phyloP scores from a whole-genome alignment of 2,113 vertebrate genomes.

The Melanerpes formicivorus region DNA sequence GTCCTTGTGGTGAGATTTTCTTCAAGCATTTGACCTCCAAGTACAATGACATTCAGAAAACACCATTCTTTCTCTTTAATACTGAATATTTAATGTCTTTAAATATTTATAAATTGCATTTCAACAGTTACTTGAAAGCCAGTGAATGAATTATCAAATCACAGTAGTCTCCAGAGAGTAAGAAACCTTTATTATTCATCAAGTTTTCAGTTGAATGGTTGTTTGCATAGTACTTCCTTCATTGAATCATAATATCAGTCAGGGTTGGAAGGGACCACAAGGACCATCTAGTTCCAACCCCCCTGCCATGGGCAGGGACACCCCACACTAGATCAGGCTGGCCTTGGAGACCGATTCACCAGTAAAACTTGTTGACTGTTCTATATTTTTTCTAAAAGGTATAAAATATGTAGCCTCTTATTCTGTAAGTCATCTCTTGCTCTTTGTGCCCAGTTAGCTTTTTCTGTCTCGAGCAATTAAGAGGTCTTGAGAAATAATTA shows the following conservation, averaged over 20 bases:
- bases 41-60: background rate
- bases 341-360: background rate
- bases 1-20: background rate
- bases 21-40: background rate
- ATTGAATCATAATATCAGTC: no score
- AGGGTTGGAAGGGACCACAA: no score
- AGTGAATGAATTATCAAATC: constrained; percentile 18
- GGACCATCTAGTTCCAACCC: no score
- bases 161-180: background rate
- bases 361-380: background rate
- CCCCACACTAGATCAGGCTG: no score
- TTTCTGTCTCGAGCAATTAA: background rate
- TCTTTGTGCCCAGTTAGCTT: background rate
- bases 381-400: background rate
- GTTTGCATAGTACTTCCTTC: background rate
- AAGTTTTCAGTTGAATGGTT: background rate
- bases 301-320: no score
- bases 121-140: constrained; percentile 11
- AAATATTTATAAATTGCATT: constrained; percentile 3
- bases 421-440: background rate
- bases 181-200: background rate
- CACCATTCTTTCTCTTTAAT: background rate
- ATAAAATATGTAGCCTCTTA: background rate
- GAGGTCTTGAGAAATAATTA: background rate
- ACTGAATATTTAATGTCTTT: constrained; percentile 5